A percentile compares a stretch with the other conserved stretches of the same genome.
Conservation (phyloP, 2,113 vertebrate genomes). For the Microtus pennsylvanicus region DNA sequence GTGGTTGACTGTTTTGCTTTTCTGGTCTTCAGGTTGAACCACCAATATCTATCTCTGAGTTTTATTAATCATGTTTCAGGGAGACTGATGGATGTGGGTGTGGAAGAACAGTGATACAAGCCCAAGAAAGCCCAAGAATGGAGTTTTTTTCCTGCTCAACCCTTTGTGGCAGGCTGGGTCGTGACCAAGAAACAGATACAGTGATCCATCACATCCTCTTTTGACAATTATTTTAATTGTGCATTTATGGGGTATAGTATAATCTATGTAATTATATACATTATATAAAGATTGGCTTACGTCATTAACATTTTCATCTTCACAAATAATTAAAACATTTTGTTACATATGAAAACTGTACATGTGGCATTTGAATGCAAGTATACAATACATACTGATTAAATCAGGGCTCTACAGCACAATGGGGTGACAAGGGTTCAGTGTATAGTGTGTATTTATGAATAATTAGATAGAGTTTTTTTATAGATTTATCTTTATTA, state of each 20-base stretch:
- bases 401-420: not conserved
- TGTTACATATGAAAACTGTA: not conserved
- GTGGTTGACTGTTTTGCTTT: no score
- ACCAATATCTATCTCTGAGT: no score
- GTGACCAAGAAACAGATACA: not conserved
- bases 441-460: not conserved
- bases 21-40: no score
- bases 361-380: not conserved
- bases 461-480: not conserved
- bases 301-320: not conserved
- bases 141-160: not conserved
- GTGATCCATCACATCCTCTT: not conserved
- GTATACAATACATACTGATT: no score
- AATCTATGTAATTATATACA: not conserved
- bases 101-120: not conserved
- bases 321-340: not conserved
- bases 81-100: not conserved
- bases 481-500: not conserved
- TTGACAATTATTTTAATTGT: not conserved
- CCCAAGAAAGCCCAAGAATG: not conserved
- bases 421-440: not conserved
- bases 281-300: not conserved
- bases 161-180: not conserved
- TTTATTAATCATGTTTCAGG: no score
- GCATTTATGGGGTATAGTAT: not conserved